These are phyloP conservation scores for Bombus waltoni DNA, from an alignment of 1,140 invertebrate genomes.

Conservation along the genomic window DNA sequence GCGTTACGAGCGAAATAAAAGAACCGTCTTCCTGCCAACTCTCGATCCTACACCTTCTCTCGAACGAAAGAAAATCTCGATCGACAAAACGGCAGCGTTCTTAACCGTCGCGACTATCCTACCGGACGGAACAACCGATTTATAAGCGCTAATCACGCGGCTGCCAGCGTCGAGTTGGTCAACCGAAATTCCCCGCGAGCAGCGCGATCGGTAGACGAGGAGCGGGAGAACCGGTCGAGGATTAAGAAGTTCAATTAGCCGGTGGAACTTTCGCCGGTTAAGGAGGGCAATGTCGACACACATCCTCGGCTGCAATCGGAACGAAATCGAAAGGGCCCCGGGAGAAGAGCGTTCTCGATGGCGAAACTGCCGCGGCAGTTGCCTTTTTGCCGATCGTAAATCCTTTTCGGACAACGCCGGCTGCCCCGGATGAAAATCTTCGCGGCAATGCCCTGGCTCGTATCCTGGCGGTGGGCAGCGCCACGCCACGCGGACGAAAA, in stretches of 20 bases:
- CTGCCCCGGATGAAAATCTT: conserved; percentile 56
- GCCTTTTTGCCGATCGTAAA: conserved; percentile 63
- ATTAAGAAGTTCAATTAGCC: conserved; percentile 53
- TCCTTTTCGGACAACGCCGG: conserved; percentile 60
- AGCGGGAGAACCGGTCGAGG: conserved; percentile 10
- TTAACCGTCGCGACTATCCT: too few species aligned
- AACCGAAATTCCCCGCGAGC: background rate
- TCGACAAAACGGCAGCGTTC: too few species aligned
- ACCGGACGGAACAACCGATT: too few species aligned
- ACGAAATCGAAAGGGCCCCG: conserved; percentile 68
- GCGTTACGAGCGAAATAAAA: background rate
- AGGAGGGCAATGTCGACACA: conserved; percentile 58
- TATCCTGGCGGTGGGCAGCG: background rate
- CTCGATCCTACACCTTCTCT: too few species aligned
- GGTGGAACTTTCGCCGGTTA: conserved; percentile 51
- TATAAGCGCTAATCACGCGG: too few species aligned
- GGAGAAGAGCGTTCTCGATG: conserved; percentile 47
- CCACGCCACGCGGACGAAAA: conserved; percentile 26
- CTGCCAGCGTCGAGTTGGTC: too few species aligned
- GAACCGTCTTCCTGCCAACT: background rate
- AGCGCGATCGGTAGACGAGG: background rate
- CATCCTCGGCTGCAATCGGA: conserved; percentile 48
- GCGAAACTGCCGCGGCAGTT: conserved; percentile 55
- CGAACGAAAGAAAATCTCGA: too few species aligned
- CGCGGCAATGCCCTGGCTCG: conserved; percentile 23